These are phyloP conservation scores for human (Homo sapiens) DNA, from an alignment of 2,113 vertebrate genomes.

Conservation along the genomic window DNA sequence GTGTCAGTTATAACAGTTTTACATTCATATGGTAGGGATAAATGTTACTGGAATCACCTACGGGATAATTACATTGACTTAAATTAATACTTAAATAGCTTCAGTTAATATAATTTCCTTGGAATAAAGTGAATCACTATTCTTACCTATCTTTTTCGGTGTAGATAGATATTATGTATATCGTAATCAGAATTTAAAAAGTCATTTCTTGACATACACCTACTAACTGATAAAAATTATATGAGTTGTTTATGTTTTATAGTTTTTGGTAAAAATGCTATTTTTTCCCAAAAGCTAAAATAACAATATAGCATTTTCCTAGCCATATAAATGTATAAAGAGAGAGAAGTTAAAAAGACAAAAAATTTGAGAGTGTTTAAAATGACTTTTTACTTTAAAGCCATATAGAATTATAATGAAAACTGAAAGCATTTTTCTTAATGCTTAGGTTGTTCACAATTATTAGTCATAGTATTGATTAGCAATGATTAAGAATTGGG, in stretches of 20 bases:
- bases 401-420: background rate
- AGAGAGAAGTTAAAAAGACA: background rate
- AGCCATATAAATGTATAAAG: background rate
- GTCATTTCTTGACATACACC: background rate
- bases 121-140: conserved; percentile 24
- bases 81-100: conserved; percentile 68
- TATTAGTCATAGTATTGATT: background rate
- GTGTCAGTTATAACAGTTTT: conserved; percentile 26
- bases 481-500: background rate
- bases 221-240: background rate
- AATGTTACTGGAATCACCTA: conserved; percentile 62
- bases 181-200: background rate
- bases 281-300: background rate
- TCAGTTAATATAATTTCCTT: conserved; percentile 57
- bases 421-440: background rate
- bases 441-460: background rate
- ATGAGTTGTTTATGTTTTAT: background rate
- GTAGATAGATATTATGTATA: background rate
- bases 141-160: conserved; percentile 1
- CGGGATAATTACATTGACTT: conserved; percentile 54
- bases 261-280: background rate
- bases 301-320: background rate
- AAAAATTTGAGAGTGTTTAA: background rate
- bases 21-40: conserved; percentile 34
- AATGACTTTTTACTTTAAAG: conserved; percentile 32